Percentiles rank a stretch among this genome's conserved stretches.
phyloP scores from a whole-genome alignment of 2,113 vertebrate species.

The Esox niger region DNA sequence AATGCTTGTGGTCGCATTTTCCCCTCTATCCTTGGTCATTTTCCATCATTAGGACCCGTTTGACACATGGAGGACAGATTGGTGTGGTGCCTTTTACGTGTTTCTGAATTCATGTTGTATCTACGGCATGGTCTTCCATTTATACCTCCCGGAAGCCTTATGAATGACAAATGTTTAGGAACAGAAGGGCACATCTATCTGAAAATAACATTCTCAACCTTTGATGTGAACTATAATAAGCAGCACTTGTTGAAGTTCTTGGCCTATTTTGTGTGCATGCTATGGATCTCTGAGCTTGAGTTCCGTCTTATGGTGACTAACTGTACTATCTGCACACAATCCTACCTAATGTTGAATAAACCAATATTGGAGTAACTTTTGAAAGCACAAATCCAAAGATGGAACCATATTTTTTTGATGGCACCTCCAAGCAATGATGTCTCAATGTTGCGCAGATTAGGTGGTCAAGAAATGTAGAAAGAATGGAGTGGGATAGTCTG shows the following conservation, averaged over 20 bases:
- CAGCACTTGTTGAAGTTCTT: constrained; percentile 19
- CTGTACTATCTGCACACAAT: constrained; percentile 39
- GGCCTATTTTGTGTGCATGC: background rate
- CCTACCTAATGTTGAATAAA: constrained; percentile 45
- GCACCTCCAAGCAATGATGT: constrained; percentile 45
- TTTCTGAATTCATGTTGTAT: constrained; percentile 61
- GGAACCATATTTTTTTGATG: constrained; percentile 20
- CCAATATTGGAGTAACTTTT: constrained; percentile 38
- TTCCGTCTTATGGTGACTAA: background rate
- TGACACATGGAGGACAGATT: constrained; percentile 61
- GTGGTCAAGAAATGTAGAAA: constrained; percentile 28
- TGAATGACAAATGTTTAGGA: constrained; percentile 42
- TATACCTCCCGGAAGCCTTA: constrained; percentile 72
- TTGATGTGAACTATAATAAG: constrained; percentile 40
- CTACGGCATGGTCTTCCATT: constrained; percentile 75
- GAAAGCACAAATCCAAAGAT: constrained; percentile 76
- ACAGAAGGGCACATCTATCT: constrained; percentile 43
- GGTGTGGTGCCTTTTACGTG: constrained; percentile 71
- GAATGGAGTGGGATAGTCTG: constrained; percentile 50
- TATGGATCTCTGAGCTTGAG: constrained; percentile 23
- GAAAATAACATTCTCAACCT: constrained; percentile 45
- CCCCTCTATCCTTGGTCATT: constrained; percentile 42
- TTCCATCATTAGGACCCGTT: constrained; percentile 61
- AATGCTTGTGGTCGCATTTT: constrained; percentile 30
- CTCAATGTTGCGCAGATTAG: constrained; percentile 31